Evolutionary conservation across 2,113 vertebrate species (phyloP), one percentile per base, ranked within the genome.

Genomic region (Empidonax traillii): DNA sequence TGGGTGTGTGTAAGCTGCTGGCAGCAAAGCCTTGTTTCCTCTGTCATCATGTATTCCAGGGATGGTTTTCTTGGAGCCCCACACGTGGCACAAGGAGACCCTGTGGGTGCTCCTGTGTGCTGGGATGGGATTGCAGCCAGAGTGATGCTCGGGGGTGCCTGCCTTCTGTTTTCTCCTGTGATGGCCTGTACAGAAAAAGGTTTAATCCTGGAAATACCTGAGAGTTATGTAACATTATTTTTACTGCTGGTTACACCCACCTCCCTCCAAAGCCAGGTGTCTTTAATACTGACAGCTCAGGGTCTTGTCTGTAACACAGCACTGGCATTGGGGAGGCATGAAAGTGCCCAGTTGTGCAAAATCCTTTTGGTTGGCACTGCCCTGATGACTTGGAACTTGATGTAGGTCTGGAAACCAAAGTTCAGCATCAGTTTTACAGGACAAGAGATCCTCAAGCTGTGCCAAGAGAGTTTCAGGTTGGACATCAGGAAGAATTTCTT

Each of bases 91-190:
- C 12, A 23, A 39, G 21, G 51, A 77, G 31, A 41, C 14, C 3
- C 37, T 16, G 25, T n/a, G 55, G 14, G n/a, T 2, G 12, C 67
- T 62, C 22, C 23, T 25, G 3, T 37, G 2, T 27, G n/a, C 43
- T 67, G 65, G 61, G 35, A 10, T 67, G 33, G 28, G 59, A 27
- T 6, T 46, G 12, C 21, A 6, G 3, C 17, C 31, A 9, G 8
- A 44, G n/a, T 4, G 41, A 12, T 52, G 62, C 14, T 24, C 0
- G 1, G 15, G 0, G 0, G 18, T 14, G 27, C 10, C 39, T 69
- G 28, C 4, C 23, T 84, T 62, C 39, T 51, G 4, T 30, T 12
- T 15, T 78, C 46, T 49, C 35, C 17, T 20, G 8, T 39, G 28
- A 16, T 52, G 20, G 12, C 43, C 18, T 78, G 27, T 33, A 46